phyloP scores from a whole-genome alignment of 2,113 vertebrate species.

The Chauna torquata region DNA sequence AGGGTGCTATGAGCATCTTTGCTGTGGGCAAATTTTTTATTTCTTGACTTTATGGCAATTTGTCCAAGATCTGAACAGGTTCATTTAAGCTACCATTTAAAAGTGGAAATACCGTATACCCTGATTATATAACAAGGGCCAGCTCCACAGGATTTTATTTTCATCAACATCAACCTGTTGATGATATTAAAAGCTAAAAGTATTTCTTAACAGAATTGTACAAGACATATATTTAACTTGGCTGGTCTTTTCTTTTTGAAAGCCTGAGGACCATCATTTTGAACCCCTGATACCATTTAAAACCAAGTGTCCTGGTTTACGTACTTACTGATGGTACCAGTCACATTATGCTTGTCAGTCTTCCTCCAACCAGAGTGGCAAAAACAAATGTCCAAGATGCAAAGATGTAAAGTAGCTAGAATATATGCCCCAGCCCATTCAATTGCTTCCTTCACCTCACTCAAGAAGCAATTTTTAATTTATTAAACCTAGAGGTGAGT shows the following conservation, averaged over 20 bases:
- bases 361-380: conserved; percentile 31
- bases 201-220: neutral
- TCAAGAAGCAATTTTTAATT: conserved; percentile 26
- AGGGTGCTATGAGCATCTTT: conserved; percentile 37
- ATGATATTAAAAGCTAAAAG: neutral
- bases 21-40: conserved; percentile 41
- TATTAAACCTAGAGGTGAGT: conserved; percentile 40
- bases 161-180: neutral
- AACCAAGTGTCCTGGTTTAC: conserved; percentile 22
- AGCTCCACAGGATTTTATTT: neutral
- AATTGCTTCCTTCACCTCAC: conserved; percentile 1
- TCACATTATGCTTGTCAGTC: neutral
- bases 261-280: neutral
- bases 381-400: neutral
- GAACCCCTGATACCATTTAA: neutral
- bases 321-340: neutral
- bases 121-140: neutral
- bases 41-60: conserved; percentile 37
- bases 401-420: conserved; percentile 28
- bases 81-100: conserved; percentile 36
- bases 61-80: conserved; percentile 37
- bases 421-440: neutral
- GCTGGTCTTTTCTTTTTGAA: neutral
- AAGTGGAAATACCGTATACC: conserved; percentile 14
- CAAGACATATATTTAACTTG: neutral